phyloP scores from a whole-genome alignment of 2,888 invertebrate genomes.

The Nymphalis urticae region DNA sequence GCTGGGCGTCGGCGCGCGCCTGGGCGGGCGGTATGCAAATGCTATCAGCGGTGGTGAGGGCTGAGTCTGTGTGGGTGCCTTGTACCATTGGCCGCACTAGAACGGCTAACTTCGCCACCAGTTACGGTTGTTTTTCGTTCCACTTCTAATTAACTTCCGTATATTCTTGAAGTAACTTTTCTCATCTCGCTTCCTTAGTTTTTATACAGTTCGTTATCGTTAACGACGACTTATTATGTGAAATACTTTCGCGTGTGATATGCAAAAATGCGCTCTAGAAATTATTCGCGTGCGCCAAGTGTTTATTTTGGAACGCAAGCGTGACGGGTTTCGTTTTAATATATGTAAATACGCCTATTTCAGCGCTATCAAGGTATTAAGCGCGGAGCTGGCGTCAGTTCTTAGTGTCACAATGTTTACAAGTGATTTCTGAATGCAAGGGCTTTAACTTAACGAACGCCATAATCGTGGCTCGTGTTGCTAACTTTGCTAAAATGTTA shows the following conservation, averaged over 20 bases:
- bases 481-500: constrained; percentile 74
- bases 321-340: constrained; percentile 57
- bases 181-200: constrained; percentile 73
- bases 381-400: constrained; percentile 56
- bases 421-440: constrained; percentile 64
- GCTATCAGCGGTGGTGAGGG: constrained; percentile 71
- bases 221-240: constrained; percentile 65
- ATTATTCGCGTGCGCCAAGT: constrained; percentile 56
- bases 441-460: constrained; percentile 58
- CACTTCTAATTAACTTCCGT: constrained; percentile 81
- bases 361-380: constrained; percentile 53
- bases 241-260: constrained; percentile 71
- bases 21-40: constrained; percentile 83
- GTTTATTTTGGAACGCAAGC: constrained; percentile 61
- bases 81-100: constrained; percentile 81
- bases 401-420: constrained; percentile 68
- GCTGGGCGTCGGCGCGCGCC: constrained; percentile 79
- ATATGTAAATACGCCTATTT: constrained; percentile 62
- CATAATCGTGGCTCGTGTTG: constrained; percentile 60
- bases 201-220: constrained; percentile 58
- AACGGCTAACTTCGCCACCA: constrained; percentile 82
- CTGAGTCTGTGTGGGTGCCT: constrained; percentile 72
- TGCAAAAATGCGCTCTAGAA: constrained; percentile 61
- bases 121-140: constrained; percentile 83
- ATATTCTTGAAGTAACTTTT: constrained; percentile 81